Evolutionary conservation across 2,888 invertebrate species (phyloP).

Genomic region (Machimus atricapillus): DNA sequence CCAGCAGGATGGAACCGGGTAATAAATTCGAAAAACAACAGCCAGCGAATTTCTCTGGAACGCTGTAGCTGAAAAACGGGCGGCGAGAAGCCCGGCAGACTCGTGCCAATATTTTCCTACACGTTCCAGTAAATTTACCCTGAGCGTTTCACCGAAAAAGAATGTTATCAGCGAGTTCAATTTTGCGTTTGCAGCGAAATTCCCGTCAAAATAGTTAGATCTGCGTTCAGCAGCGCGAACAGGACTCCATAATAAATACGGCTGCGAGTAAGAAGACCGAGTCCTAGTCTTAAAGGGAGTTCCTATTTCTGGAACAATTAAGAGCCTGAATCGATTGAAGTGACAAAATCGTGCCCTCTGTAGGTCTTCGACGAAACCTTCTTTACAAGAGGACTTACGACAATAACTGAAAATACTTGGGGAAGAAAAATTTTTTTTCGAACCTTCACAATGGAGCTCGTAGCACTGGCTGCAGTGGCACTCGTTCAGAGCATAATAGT

Average conservation of each 20-base stretch:
- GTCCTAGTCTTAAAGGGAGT: neutral
- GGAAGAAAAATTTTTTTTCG: neutral
- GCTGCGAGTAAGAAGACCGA: neutral
- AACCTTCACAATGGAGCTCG: neutral
- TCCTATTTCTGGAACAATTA: neutral
- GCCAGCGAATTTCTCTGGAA: constrained; percentile 20
- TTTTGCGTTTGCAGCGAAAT: neutral
- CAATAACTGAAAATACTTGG: neutral
- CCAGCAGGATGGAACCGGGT: constrained; percentile 20
- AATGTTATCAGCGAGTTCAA: neutral
- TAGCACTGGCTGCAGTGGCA: neutral
- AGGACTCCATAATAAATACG: neutral
- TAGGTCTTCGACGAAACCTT: neutral
- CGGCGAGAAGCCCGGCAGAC: neutral
- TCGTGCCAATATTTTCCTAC: constrained; percentile 22
- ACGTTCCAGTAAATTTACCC: constrained; percentile 8
- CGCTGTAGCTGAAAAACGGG: neutral
- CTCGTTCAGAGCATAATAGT: constrained; percentile 13
- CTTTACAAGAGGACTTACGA: neutral
- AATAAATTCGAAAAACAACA: constrained; percentile 33
- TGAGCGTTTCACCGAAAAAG: neutral
- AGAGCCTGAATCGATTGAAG: neutral
- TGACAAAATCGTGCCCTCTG: neutral
- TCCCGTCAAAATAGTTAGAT: neutral
- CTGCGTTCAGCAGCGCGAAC: neutral